Percentiles rank a stretch among this genome's conserved stretches.
Evolutionary conservation across 2,888 invertebrate genomes (phyloP).

Genomic region (Troilus luridus): DNA sequence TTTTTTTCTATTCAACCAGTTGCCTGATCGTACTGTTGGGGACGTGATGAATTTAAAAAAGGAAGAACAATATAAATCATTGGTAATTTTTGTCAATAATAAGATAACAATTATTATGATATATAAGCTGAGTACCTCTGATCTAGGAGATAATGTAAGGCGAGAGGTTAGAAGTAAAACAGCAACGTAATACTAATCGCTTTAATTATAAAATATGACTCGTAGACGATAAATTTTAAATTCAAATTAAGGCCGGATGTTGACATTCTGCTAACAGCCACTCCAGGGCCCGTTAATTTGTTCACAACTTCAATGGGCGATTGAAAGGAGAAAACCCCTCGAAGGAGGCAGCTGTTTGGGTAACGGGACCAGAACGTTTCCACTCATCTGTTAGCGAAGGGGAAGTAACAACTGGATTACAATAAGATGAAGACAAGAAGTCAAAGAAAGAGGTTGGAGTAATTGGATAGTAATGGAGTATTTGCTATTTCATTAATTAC

Average conservation of each 20-base stretch:
- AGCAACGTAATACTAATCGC: not conserved
- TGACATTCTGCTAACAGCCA: slow-evolving; percentile 26
- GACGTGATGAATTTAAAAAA: no score
- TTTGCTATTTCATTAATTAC: no score
- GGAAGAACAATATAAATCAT: no score
- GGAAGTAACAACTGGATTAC: not conserved
- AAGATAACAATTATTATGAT: no score
- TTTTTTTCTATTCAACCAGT: no score
- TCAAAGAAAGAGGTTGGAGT: not conserved
- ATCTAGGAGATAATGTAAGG: no score
- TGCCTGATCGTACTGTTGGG: no score
- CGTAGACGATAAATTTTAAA: slow-evolving; percentile 13
- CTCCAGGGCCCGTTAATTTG: slow-evolving; percentile 28
- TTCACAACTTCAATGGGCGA: slow-evolving; percentile 29
- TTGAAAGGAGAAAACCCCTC: slow-evolving; percentile 45
- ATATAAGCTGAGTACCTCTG: no score
- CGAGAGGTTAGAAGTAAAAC: not conserved
- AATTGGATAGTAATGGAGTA: no score
- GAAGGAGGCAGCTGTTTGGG: slow-evolving; percentile 12
- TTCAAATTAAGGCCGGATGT: slow-evolving; percentile 43
- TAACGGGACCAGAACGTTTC: not conserved
- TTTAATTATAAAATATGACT: slow-evolving; percentile 5
- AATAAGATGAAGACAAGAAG: not conserved
- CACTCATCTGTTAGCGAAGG: not conserved
- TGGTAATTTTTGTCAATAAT: no score